Evolutionary conservation across 2,797 vertebrate species (phyloP), one percentile per base, ranked within the genome.

Genomic region (Limnodromus scolopaceus): DNA sequence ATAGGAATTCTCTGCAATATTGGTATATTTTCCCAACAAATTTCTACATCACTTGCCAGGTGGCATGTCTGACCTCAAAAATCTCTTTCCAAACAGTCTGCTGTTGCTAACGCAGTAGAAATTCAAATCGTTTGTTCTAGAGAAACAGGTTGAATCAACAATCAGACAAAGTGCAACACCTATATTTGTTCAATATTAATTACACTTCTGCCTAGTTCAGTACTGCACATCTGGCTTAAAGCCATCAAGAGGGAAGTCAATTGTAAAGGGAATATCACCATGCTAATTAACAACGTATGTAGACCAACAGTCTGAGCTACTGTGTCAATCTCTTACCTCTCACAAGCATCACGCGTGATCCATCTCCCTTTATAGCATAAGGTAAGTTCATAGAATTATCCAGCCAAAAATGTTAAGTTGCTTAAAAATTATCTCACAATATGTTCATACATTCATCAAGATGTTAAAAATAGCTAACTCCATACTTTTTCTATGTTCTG

Each of bases 51-150:
- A 16, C 64, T 77, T 80, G 79, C 88, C 84, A 93, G 61, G 74
- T 91, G 86, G 71, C 48, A 55, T 6, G 10, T 70, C 80, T 92
- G 91, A 92, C 87, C 82, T 87, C 68, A 87, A 39, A 43, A 80
- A 92, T 91, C 78, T 83, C 92, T 92, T 92, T 83, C 34, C 64
- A 88, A 96, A 92, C 63, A 94, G 36, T 49, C 61, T 83, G 87
- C n/a, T 65, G 46, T 45, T 92, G 46, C 85, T 93, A 79, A 49
- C 43, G 48, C 77, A 66, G 63, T 57, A 83, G 79, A 84, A 90
- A 95, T 71, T 65, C 2, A 81, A 72, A 76, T 54, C 15, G 65
- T 45, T 81, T 80, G 69, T 93, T 93, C 45, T 49, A 78, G 74
- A 86, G 69, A 85, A 94, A 63, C 17, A 61, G 69, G 64, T 7